Base-by-base conservation (phyloP, 1,140 invertebrate species). In the Cotesia typhae region DNA sequence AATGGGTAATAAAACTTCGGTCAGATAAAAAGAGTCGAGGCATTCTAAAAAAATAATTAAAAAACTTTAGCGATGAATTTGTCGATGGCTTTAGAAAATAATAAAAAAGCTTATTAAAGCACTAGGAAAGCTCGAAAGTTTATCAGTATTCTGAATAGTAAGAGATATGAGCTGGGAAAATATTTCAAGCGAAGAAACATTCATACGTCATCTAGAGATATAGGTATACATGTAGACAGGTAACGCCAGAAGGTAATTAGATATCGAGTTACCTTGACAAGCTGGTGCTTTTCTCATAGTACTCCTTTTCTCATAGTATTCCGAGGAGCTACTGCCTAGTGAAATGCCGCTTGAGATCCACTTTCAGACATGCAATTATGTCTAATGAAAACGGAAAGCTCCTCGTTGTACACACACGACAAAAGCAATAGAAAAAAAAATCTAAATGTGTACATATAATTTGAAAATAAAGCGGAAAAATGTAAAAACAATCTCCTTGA, bases 281-380 rank as follows among this genome's bases (percentile, higher is more conserved):
- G 72, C 69, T 65, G 67, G 64, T 36, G 38, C 14, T 38, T 70
- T 52, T 60, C 63, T 65, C 36, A 20, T 35, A 37, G 70, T 55
- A 38, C 67, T 78, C 73, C 71, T 59, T 76, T 66, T 28, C n/a
- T n/a, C n/a, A n/a, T n/a, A n/a, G n/a, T n/a, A n/a, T n/a, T n/a
- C 67, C 67, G 12, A 14, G 47, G 28, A 28, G 28, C 65, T 37
- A 57, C 37, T 73, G 35, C 57, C 66, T 71, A 70, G 73, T 70
- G 66, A 65, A 67, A 61, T 75, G 68, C 61, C 72, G 47, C 60
- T 61, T 70, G 73, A 77, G 74, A 80, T 81, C 73, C 74, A 70
- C 73, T 80, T 79, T 77, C 78, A 80, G 74, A 79, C 73, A 76
- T 79, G 74, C 77, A 81, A 80, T 81, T 81, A 81, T 75, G 71